Evolutionary conservation across 2,888 invertebrate species (phyloP), one percentile per base, ranked within the genome.

Genomic region (Tillus elongatus): DNA sequence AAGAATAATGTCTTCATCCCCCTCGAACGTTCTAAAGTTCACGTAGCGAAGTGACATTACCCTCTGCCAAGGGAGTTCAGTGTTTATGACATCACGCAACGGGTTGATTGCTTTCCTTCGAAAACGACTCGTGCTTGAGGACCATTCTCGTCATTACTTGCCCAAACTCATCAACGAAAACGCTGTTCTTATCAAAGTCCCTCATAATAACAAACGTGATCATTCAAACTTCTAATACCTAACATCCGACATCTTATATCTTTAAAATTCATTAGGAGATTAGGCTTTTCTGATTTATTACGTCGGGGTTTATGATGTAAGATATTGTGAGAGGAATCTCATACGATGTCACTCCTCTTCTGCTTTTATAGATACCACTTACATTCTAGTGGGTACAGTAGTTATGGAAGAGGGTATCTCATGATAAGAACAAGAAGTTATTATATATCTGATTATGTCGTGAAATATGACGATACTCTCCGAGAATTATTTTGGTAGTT

Each of bases 51-150:
- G 44, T 45, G 46, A 49, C 48, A 47, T 50, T 49, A 51, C 46
- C 42, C 47, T 43, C 36, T 42, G 46, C 42, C 45, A 45, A 46
- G 49, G 51, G 52, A 49, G 42, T 45, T 40, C 43, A 36, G 39
- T 36, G 51, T 64, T 65, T 63, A 65, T 59, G 62, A 57, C 58
- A 56, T 63, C 64, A 65, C 63, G 63, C 63, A 63, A 62, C 52
- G 58, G 60, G 61, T 63, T 65, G 63, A 64, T 64, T 64, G 62
- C 63, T 58, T 59, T 54, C 54, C 50, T 43, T 49, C 48, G 44
- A 48, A 50, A 52, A 52, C 51, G 49, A 48, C 52, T 46, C 41
- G 43, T 45, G 46, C 54, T 46, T 42, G 51, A 52, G 50, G 50
- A 52, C 37, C 50, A 52, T 54, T 51, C 54, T 40, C 56, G 58